Base-by-base conservation (phyloP, 2,888 invertebrate species). In the Eretmocerus hayati region DNA sequence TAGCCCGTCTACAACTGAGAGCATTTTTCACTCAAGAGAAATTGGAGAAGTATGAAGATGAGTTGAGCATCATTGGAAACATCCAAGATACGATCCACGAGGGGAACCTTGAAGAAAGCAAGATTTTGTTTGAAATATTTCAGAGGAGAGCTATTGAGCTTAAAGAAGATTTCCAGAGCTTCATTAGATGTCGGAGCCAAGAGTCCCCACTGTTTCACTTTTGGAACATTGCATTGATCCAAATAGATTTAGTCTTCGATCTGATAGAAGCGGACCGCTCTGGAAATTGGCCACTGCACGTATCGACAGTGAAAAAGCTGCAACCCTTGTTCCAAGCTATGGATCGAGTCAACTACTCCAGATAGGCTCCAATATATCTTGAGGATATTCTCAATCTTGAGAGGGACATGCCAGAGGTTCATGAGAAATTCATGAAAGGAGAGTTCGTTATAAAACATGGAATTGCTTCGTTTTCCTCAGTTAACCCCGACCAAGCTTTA, bases 401-500 rank as follows among this genome's bases (percentile, higher is more conserved):
- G 33, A 31, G 36, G 13, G 26, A 20, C 6, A 13, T 19, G 15
- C 46, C 46, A n/a, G 39, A 46, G 22, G 35, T 43, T 6, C 19
- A 11, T 22, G n/a, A 15, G n/a, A 21, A 46, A 13, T 32, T 46
- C 19, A 33, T 46, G 39, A 32, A 40, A 13, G 46, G 46, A 4
- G 22, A 15, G 3, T 46, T 46, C 15, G 26, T 37, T 6, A 42
- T 52, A 11, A 47, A 54, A 39, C 23, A 31, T 18, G 23, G 36
- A 9, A 36, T n/a, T 19, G 22, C 15, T 4, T 22, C 44, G 4
- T 49, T 54, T 32, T 42, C 44, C 3, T 46, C 49, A 8, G 43
- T 52, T 8, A 20, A 26, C 16, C n/a, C 41, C 4, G 46, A 54
- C 20, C 50, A 48, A 26, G 39, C 32, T 11, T 21, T 54, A 1